Percentiles rank a stretch among this genome's conserved stretches.
phyloP scores from a whole-genome alignment of 2,797 vertebrate species.

The Pterois miles region DNA sequence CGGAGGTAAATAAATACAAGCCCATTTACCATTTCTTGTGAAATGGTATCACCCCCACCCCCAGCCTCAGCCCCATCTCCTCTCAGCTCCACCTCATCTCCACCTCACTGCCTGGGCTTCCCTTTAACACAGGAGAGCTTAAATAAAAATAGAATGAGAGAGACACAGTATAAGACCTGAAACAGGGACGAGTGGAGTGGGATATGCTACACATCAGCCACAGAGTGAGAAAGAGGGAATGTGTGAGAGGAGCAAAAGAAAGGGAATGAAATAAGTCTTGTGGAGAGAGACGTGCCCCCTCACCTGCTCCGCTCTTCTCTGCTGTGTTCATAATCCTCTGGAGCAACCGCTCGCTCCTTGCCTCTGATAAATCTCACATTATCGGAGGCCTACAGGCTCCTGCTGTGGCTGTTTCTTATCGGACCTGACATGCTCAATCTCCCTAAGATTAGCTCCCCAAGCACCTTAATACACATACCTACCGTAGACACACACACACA shows the following conservation, averaged over 20 bases:
- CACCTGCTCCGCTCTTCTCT: constrained; percentile 32
- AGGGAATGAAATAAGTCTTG: constrained; percentile 46
- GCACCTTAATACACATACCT: constrained; percentile 62
- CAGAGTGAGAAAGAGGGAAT: constrained; percentile 25
- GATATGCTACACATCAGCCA: constrained; percentile 40
- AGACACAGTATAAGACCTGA: constrained; percentile 7
- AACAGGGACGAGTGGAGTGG: no score
- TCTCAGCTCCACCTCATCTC: constrained; percentile 9
- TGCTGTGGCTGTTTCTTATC: constrained; percentile 77
- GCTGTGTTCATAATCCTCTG: constrained; percentile 50
- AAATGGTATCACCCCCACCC: not conserved
- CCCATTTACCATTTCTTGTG: no score
- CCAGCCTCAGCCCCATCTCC: constrained; percentile 1
- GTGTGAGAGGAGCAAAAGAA: constrained; percentile 33
- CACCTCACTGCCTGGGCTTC: constrained; percentile 18
- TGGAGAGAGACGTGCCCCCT: constrained; percentile 37
- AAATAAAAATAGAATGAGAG: constrained; percentile 36
- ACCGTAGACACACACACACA: constrained; percentile 27
- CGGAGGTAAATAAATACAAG: no score
- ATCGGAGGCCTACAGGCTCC: constrained; percentile 80
- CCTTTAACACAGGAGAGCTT: constrained; percentile 41
- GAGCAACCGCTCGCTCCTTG: constrained; percentile 29
- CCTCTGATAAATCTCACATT: constrained; percentile 83
- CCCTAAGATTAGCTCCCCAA: constrained; percentile 78
- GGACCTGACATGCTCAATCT: constrained; percentile 80